Conservation (phyloP, 2,113 vertebrate species). For the Benthochromis sp. region DNA sequence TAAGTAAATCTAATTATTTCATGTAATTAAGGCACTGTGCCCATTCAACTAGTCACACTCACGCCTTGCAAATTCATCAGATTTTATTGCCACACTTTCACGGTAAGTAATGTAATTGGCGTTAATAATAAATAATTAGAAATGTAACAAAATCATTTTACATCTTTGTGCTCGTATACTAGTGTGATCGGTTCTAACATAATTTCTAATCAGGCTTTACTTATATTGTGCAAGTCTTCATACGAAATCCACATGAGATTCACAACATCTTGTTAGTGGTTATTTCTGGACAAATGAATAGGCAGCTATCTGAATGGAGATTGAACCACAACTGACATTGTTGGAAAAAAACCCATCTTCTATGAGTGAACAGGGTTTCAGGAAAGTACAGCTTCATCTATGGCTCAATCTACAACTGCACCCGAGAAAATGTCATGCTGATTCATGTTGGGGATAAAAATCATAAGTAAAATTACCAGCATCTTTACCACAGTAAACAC, state of each 20-base stretch:
- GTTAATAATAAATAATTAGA: neutral
- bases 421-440: neutral
- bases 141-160: neutral
- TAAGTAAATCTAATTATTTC: neutral
- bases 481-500: neutral
- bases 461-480: neutral
- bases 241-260: neutral
- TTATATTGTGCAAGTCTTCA: neutral
- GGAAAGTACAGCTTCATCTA: neutral
- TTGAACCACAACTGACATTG: neutral
- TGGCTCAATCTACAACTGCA: neutral
- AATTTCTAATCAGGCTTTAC: neutral
- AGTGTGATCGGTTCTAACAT: neutral
- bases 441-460: neutral
- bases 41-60: neutral
- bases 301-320: neutral
- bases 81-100: neutral
- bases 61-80: neutral
- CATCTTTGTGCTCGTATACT: neutral
- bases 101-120: accelerated
- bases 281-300: neutral
- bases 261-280: neutral
- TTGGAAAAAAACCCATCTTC: accelerated
- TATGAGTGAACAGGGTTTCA: neutral
- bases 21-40: neutral